Evolutionary conservation across 2,113 vertebrate genomes (phyloP), one percentile per base, ranked within the genome.

Genomic region (Hemichromis elongatus): DNA sequence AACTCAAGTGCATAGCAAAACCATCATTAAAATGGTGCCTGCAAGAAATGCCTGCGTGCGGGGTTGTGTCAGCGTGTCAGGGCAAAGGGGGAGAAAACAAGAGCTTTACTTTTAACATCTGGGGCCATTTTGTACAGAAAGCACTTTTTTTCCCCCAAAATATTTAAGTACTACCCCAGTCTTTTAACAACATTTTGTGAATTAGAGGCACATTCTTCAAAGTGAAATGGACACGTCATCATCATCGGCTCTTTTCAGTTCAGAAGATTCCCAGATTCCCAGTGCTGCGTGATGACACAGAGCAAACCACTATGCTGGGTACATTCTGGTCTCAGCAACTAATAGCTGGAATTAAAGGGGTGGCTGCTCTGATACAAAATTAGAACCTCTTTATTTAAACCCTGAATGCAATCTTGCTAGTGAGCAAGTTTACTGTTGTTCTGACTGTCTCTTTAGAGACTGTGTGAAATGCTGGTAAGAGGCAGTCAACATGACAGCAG

Each of bases 21-120:
- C 82, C 63, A 77, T 85, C 86, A 84, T 85, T 84, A 56, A 88
- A 66, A 73, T 7, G 9, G 30, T 81, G 59, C 30, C 52, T 81
- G 77, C 47, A 59, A 84, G 85, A 78, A 77, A 77, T 75, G 68
- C 37, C 30, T 53, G 7, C 68, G 82, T 66, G 68, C 3, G 47
- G 80, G 40, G 50, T 83, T 40, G 52, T 61, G 19, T 75, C 24
- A 78, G 61, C 16, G 30, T 68, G 57, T 45, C 18, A 53, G 80
- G 77, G 19, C 28, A 63, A 81, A 57, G 5, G 26, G 8, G 18
- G 21, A 81, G 61, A 57, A 77, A 84, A 85, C 45, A 80, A 57
- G 14, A 47, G 78, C 66, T 77, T 56, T 54, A 19, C 35, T 79
- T 88, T 78, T 19, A 84, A 79, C 75, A 50, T 82, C 78, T 75